Conservation (phyloP, 2,113 vertebrate species). For the Ginglymostoma cirratum region DNA sequence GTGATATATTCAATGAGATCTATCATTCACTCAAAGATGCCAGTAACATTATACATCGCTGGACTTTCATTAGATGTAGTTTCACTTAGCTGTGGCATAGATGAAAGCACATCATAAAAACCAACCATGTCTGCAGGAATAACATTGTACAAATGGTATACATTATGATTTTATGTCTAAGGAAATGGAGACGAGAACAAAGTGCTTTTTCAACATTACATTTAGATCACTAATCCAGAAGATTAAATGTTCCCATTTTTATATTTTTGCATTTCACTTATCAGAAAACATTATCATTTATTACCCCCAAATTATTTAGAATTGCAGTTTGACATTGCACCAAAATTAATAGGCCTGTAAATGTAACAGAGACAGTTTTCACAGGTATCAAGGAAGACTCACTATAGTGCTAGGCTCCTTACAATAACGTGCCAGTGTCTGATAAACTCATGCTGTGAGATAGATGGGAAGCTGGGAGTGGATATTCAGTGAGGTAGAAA, state of each 20-base stretch:
- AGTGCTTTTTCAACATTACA: background rate
- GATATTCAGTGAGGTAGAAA: background rate
- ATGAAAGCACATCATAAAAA: background rate
- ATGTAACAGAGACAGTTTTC: background rate
- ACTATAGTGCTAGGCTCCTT: background rate
- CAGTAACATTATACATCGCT: background rate
- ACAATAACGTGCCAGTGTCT: background rate
- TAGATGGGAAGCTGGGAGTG: background rate
- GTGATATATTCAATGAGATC: background rate
- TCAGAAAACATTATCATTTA: background rate
- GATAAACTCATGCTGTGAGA: background rate
- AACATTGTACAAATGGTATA: background rate
- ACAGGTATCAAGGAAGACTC: background rate
- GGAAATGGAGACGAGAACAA: background rate
- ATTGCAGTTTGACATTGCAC: background rate
- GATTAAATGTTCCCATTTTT: background rate
- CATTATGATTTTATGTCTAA: background rate
- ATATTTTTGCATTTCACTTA: slow-evolving; percentile 5
- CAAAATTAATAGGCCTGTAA: background rate
- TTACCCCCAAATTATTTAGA: background rate
- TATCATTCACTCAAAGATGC: background rate
- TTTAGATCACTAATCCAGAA: background rate
- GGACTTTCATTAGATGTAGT: background rate
- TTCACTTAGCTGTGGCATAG: slow-evolving; percentile 1
- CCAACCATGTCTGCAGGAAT: background rate